These are phyloP conservation scores for Atta colombica DNA, from an alignment of 1,140 invertebrate genomes.

Conservation along the genomic window DNA sequence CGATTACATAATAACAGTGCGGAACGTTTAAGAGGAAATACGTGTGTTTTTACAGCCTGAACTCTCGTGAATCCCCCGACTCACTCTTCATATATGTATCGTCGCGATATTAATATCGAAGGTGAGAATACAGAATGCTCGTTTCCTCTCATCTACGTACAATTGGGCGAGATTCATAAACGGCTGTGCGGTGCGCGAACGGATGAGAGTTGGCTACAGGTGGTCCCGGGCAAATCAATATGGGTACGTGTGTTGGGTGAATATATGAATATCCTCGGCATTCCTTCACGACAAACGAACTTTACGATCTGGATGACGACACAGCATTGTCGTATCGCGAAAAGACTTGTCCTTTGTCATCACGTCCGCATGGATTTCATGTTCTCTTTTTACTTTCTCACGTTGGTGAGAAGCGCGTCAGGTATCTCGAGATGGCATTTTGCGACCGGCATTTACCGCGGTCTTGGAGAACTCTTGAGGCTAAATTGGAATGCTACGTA, in stretches of 20 bases:
- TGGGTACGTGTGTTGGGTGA: slow-evolving; percentile 63
- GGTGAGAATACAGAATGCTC: slow-evolving; percentile 15
- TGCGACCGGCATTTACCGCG: background rate
- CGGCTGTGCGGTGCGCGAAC: background rate
- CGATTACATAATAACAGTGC: background rate
- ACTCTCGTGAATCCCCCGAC: background rate
- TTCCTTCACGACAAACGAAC: slow-evolving; percentile 25
- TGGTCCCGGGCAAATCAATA: slow-evolving; percentile 78
- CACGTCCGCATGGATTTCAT: slow-evolving; percentile 12
- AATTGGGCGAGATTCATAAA: slow-evolving; percentile 70
- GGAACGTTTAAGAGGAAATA: background rate
- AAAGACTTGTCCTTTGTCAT: slow-evolving; percentile 22
- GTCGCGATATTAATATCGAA: slow-evolving; percentile 33
- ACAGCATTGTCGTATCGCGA: background rate
- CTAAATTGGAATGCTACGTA: slow-evolving; percentile 49
- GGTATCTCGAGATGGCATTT: slow-evolving; percentile 3
- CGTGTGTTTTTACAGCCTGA: background rate
- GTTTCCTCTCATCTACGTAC: slow-evolving; percentile 46
- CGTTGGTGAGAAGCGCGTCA: background rate
- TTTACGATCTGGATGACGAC: slow-evolving; percentile 49
- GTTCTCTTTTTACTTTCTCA: background rate
- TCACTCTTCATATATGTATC: background rate
- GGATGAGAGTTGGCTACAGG: slow-evolving; percentile 73
- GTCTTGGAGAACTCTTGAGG: background rate
- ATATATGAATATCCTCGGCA: slow-evolving; percentile 57